Conservation (phyloP, 2,113 vertebrate genomes). For the Tiliqua scincoides region DNA sequence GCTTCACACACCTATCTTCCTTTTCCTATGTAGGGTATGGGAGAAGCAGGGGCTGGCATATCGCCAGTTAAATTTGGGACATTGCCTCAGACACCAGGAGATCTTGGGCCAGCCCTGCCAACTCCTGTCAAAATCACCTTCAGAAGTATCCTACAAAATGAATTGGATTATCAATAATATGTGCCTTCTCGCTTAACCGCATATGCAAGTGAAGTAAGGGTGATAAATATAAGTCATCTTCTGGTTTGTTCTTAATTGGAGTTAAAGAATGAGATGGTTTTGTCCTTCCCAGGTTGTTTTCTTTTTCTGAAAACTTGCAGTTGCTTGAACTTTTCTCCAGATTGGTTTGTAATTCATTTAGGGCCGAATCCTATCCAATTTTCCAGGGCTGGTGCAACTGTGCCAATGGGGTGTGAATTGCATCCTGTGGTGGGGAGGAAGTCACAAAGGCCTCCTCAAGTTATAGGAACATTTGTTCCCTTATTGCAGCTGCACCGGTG, state of each 20-base stretch:
- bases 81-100: no score
- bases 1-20: no score
- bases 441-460: no score
- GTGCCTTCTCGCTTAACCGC: background rate
- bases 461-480: no score
- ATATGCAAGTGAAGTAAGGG: background rate
- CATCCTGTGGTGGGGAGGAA: no score
- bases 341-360: slow-evolving; percentile 16
- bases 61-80: no score
- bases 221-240: background rate
- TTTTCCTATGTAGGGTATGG: no score
- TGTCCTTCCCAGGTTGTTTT: background rate
- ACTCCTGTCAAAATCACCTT: background rate
- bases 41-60: no score
- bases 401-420: no score
- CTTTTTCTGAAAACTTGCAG: background rate
- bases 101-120: background rate
- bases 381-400: no score
- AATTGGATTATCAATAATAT: background rate
- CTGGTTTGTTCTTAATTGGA: slow-evolving; percentile 3
- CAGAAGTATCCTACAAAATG: background rate
- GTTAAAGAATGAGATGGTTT: background rate
- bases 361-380: no score
- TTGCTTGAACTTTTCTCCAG: background rate
- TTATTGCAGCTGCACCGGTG: no score